phyloP scores from a whole-genome alignment of 2,113 vertebrate genomes.

The Serinus canaria region DNA sequence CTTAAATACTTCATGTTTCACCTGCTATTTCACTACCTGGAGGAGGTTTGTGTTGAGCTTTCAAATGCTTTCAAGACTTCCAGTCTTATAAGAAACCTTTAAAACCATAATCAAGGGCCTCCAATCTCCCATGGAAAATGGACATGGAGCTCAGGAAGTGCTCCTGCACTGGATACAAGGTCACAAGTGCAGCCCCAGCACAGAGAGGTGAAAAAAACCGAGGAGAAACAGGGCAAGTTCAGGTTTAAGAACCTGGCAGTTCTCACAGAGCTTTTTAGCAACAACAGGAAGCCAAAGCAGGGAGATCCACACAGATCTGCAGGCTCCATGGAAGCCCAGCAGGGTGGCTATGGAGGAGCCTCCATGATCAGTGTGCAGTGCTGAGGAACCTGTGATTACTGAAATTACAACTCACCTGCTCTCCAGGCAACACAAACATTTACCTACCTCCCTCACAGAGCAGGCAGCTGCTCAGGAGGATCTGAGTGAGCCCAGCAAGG shows the following conservation, averaged over 20 bases:
- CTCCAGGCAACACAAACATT: background rate
- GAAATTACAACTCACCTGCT: background rate
- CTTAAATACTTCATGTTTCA: background rate
- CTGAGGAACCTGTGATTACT: background rate
- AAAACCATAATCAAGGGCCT: background rate
- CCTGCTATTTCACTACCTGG: background rate
- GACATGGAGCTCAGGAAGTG: background rate
- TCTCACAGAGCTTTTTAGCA: background rate
- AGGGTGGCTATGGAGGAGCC: background rate
- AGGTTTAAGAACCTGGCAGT: background rate
- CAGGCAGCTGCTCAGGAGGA: background rate
- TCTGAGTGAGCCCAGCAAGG: background rate
- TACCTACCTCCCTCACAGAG: rapidly evolving
- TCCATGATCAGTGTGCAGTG: rapidly evolving
- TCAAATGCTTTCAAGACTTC: background rate
- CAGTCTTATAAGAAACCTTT: background rate
- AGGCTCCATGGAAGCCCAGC: background rate
- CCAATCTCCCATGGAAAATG: background rate
- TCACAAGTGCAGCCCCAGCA: background rate
- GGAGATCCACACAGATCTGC: background rate
- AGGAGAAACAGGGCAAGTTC: background rate
- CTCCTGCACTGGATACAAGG: rapidly evolving
- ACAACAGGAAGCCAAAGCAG: background rate
- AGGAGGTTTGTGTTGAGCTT: background rate
- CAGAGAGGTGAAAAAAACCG: background rate